Percentiles rank a stretch among this genome's conserved stretches.
These are phyloP conservation scores for Penaeus monodon DNA, from an alignment of 2,888 invertebrate genomes.

Conservation along the genomic window DNA sequence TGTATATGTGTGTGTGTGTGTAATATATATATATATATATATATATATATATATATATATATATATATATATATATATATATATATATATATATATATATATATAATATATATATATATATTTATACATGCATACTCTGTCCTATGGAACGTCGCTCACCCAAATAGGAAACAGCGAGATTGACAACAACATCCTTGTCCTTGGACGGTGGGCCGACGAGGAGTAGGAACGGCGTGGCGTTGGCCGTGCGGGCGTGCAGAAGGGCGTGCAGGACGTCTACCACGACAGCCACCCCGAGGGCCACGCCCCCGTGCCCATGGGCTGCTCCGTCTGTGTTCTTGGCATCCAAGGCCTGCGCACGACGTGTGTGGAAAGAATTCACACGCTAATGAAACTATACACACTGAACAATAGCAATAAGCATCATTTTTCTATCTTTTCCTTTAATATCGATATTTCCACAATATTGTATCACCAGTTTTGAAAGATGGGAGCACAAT, in stretches of 20 bases:
- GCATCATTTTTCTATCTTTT: no score
- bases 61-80: no score
- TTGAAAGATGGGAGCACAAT: no score
- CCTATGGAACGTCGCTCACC: not conserved
- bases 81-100: no score
- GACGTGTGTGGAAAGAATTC: not conserved
- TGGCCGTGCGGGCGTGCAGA: not conserved
- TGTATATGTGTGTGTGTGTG: no score
- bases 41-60: no score
- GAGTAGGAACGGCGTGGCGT: slow-evolving; percentile 31
- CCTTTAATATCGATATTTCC: no score
- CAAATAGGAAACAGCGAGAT: slow-evolving; percentile 31
- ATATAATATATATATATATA: no score
- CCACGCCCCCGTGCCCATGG: slow-evolving; percentile 29
- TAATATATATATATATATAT: no score
- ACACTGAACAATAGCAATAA: not conserved
- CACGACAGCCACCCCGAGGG: slow-evolving; percentile 24
- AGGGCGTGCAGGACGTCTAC: slow-evolving; percentile 32
- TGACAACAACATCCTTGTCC: slow-evolving; percentile 28
- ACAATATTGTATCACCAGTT: no score
- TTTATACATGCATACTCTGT: no score
- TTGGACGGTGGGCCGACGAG: slow-evolving; percentile 25
- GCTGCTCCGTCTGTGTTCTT: not conserved
- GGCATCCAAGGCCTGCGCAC: not conserved
- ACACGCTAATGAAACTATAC: not conserved